Evolutionary conservation across 30 jellyfish, hydroid and myxozoan genomes (phyloP), one percentile per base, ranked within the genome.

Genomic region (Hydractinia echinata): DNA sequence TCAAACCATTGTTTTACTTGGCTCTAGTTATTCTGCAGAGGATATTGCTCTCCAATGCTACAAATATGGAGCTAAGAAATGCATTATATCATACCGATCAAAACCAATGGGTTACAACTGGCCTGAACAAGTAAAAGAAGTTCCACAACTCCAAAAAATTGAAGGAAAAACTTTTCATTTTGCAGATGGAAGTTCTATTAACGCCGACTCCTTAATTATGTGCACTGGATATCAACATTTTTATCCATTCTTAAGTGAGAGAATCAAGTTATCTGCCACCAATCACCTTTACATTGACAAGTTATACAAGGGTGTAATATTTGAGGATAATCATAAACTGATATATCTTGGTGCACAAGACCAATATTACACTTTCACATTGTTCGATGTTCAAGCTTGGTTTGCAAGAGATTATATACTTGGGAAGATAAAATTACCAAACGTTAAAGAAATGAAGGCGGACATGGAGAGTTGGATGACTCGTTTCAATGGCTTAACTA

Each of bases 341-440:
- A 15, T 80, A 67, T 90, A 90, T 77, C 16, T 90, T 4, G 97
- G 97, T 5, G 86, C 86, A 55, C 96, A 85, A 61, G 90, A 85
- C 56, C 95, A 85, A 77, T 76, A 51, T 20, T 90, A 85, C 76
- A 79, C 97, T 7, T 90, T 72, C 76, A 79, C 89, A 14, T 77
- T 90, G 95, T 90, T 90, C 70, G 97, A 90, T 82, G 85, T 81
- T 11, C 94, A 90, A 56, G 97, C 83, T 21, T 79, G 83, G 86
- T 76, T 48, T 16, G 84, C 61, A 20, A 49, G 84, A 49, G 84
- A 76, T 54, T 76, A 1, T 50, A 76, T 76, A 1, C 61, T 76
- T 20, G 84, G 44, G 54, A 76, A 76, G 76, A 9, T 76, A 7
- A 11, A 52, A 54, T 58, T 44, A 6, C 19, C 11, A 5, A 15